Conservation (phyloP, 2,888 invertebrate genomes). For the Pristionchus arcanus region DNA sequence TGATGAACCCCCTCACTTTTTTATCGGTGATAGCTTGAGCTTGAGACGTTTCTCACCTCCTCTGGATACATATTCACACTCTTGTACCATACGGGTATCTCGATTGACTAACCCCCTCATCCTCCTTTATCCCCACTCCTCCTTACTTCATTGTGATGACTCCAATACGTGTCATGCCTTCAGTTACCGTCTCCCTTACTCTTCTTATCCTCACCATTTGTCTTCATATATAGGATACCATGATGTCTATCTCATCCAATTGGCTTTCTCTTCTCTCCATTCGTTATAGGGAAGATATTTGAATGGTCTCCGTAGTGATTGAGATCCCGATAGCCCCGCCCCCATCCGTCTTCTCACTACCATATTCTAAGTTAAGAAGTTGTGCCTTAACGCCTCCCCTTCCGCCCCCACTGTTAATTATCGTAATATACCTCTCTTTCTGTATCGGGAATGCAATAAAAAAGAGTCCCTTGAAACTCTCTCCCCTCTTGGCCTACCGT, state of each 20-base stretch:
- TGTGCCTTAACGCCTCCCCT: constrained; percentile 1
- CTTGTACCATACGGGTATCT: constrained; percentile 42
- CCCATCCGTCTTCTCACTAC: neutral
- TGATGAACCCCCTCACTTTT: neutral
- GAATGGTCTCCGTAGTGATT: constrained; percentile 40
- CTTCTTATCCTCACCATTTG: neutral
- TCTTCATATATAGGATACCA: constrained; percentile 22
- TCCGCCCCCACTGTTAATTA: neutral
- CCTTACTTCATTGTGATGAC: constrained; percentile 10
- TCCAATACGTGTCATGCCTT: constrained; percentile 40
- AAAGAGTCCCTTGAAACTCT: constrained; percentile 19
- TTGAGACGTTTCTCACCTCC: neutral
- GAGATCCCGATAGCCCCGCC: neutral
- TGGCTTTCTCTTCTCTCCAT: constrained; percentile 21
- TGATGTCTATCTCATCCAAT: constrained; percentile 10
- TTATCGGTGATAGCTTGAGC: constrained; percentile 45
- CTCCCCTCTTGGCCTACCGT: constrained; percentile 9
- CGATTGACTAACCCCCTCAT: constrained; percentile 11
- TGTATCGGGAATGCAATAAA: constrained; percentile 42
- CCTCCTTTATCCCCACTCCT: neutral
- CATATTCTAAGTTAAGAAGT: constrained; percentile 5
- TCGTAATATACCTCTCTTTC: neutral
- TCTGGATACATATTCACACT: constrained; percentile 37
- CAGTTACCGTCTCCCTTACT: constrained; percentile 4
- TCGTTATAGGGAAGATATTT: constrained; percentile 11